Evolutionary conservation across 2,888 invertebrate species (phyloP).

Genomic region (Teleiodes luculella): DNA sequence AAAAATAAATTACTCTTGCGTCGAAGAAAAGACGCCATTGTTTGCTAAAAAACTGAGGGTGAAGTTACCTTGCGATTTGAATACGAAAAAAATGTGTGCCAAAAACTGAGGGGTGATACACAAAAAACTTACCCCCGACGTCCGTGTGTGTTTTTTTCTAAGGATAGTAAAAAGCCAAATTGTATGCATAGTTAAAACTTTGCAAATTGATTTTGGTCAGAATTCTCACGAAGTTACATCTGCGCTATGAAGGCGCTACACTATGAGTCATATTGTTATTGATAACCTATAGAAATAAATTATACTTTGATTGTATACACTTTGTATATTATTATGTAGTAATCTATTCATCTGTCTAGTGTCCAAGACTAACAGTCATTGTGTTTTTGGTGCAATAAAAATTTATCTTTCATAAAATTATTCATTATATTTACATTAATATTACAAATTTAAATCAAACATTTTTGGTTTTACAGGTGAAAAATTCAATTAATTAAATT

Average conservation of each 20-base stretch:
- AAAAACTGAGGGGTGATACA: constrained; percentile 60
- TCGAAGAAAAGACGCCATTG: constrained; percentile 63
- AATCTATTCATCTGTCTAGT: no score
- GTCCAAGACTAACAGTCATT: no score
- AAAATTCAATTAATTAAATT: no score
- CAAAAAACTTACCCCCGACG: constrained; percentile 52
- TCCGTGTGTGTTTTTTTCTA: constrained; percentile 60
- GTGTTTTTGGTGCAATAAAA: no score
- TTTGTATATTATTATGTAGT: no score
- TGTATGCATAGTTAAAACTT: constrained; percentile 53
- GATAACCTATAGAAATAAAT: no score
- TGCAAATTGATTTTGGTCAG: constrained; percentile 65
- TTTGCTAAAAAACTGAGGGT: constrained; percentile 68
- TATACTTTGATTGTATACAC: background rate
- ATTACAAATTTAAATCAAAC: no score
- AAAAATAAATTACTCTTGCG: constrained; percentile 48
- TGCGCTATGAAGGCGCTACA: constrained; percentile 18
- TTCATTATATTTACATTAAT: no score
- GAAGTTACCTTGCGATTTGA: constrained; percentile 67
- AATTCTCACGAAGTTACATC: constrained; percentile 59
- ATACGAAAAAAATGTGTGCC: constrained; percentile 50
- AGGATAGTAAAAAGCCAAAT: constrained; percentile 50
- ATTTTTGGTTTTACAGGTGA: no score
- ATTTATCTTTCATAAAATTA: no score
- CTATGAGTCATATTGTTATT: no score